Evolutionary conservation across 2,797 vertebrate species (phyloP).

Genomic region (Alcedo atthis): DNA sequence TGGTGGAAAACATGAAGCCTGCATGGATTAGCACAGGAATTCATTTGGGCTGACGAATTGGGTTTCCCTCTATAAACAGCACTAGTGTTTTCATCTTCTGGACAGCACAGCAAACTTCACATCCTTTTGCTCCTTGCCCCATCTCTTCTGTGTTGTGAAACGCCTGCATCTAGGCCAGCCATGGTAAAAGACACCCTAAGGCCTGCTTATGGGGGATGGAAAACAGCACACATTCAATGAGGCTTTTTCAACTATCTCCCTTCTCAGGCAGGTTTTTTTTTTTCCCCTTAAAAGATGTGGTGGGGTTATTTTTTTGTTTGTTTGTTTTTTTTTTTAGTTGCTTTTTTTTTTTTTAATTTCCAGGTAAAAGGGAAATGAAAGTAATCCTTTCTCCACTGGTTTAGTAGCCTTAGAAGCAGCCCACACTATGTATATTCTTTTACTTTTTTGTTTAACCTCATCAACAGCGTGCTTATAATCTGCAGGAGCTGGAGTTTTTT

Average conservation of each 20-base stretch:
- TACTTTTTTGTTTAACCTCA: neutral
- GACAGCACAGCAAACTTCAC: slow-evolving; percentile 75
- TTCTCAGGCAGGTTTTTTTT: neutral
- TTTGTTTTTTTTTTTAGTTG: neutral
- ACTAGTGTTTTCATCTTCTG: slow-evolving; percentile 72
- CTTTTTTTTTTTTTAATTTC: slow-evolving; percentile 52
- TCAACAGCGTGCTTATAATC: neutral
- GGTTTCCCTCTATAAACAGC: slow-evolving; percentile 91
- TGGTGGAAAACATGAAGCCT: slow-evolving; percentile 86
- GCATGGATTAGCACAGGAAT: slow-evolving; percentile 76
- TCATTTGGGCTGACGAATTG: slow-evolving; percentile 80
- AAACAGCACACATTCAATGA: slow-evolving; percentile 33
- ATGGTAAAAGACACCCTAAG: neutral
- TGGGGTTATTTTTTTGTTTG: neutral
- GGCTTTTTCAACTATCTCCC: slow-evolving; percentile 28
- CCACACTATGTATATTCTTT: neutral
- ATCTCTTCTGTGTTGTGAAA: neutral
- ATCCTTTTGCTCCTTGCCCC: slow-evolving; percentile 5
- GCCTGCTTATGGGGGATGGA: slow-evolving; percentile 18
- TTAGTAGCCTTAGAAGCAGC: neutral
- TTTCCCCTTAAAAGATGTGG: neutral
- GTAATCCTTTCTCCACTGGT: neutral
- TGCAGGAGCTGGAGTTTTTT: neutral
- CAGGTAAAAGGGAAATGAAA: slow-evolving; percentile 52
- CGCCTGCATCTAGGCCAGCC: slow-evolving; percentile 57